Evolutionary conservation across 2,113 vertebrate genomes (phyloP).

Genomic region (Cepphus grylle): DNA sequence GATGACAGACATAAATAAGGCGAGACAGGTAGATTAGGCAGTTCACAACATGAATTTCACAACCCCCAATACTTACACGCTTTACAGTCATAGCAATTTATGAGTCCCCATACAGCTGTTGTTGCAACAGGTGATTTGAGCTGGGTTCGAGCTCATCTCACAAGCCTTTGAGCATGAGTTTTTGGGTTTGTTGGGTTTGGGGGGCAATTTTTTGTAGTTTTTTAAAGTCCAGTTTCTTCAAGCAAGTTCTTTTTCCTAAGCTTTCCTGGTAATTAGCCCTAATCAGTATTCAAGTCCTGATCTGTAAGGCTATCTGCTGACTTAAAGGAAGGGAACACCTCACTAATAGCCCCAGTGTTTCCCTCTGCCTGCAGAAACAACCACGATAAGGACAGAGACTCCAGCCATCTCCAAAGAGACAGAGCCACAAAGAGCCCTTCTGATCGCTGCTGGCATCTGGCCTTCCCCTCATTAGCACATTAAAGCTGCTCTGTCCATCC

Average conservation of each 20-base stretch:
- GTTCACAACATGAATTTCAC: slow-evolving; percentile 3
- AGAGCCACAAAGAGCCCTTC: slow-evolving; percentile 76
- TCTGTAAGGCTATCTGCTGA: slow-evolving; percentile 47
- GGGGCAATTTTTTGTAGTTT: not conserved
- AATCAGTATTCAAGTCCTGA: slow-evolving; percentile 33
- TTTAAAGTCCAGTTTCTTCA: not conserved
- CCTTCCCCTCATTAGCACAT: slow-evolving; percentile 80
- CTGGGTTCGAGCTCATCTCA: not conserved
- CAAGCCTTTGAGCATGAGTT: not conserved
- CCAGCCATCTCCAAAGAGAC: slow-evolving; percentile 65
- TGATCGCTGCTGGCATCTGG: slow-evolving; percentile 74
- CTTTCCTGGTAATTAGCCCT: slow-evolving; percentile 7
- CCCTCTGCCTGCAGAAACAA: slow-evolving; percentile 45
- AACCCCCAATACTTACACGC: not conserved
- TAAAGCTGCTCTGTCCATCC: slow-evolving; percentile 78
- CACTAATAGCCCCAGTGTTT: slow-evolving; percentile 70
- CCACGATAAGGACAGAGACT: slow-evolving; percentile 69
- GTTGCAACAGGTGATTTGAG: not conserved
- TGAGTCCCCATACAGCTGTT: not conserved
- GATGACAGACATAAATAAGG: slow-evolving; percentile 5
- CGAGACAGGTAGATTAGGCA: not conserved
- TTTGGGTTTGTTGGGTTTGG: not conserved
- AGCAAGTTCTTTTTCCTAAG: not conserved
- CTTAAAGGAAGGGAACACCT: slow-evolving; percentile 62
- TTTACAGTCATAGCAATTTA: slow-evolving; percentile 4